A percentile compares a stretch with the other conserved stretches of the same genome.
Conservation (phyloP, 2,888 invertebrate species). For the Cryptus armator region DNA sequence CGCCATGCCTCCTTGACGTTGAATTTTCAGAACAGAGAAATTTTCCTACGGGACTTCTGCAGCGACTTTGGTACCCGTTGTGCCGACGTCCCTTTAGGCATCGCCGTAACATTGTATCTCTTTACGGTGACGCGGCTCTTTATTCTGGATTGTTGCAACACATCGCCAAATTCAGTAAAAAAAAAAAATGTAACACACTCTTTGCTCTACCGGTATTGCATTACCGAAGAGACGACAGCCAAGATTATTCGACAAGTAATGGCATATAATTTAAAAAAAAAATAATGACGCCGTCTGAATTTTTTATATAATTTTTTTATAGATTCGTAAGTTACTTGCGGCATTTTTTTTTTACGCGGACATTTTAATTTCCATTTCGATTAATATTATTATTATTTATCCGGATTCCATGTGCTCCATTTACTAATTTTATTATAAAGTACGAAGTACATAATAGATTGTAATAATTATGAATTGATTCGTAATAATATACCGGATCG, state of each 20-base stretch:
- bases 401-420: no score
- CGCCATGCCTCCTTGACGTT: conserved; percentile 55
- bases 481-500: neutral
- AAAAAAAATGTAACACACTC: neutral
- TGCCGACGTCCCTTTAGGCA: neutral
- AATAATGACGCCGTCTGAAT: no score
- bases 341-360: no score
- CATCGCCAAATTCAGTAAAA: neutral
- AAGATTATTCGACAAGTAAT: no score
- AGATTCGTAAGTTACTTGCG: no score
- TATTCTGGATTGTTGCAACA: neutral
- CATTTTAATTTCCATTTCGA: no score
- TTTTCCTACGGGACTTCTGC: conserved; percentile 30
- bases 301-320: no score
- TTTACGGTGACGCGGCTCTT: neutral
- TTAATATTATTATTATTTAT: no score
- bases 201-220: no score
- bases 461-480: neutral
- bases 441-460: neutral
- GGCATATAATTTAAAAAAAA: no score
- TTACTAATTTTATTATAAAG: no score
- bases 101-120: neutral
- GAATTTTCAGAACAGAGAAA: conserved; percentile 52
- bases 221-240: no score
- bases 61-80: neutral